Base-by-base conservation (phyloP, 2,888 invertebrate species). In the Tigriopus californicus region DNA sequence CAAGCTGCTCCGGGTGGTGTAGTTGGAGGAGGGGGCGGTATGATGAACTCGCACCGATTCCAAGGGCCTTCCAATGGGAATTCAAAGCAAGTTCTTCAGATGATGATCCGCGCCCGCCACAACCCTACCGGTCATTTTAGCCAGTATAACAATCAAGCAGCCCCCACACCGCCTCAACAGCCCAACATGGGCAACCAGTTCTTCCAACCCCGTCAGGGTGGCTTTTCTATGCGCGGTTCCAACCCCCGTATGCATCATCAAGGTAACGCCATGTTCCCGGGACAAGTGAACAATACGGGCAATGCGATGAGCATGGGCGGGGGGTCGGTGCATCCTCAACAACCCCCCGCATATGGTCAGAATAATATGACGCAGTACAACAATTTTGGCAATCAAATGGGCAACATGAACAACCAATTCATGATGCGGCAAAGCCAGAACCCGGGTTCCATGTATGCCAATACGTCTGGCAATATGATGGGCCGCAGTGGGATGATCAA, bases 21-120 rank as follows among this genome's bases (percentile, higher is more conserved):
- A 11, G 13, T 22, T 49, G 20, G 22, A 6, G 49, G 49, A 2
- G 44, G 44, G 44, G 44, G 44, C 10, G 44, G 44, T 18, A 44
- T 44, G 44, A n/a, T 18, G 15, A 44, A 15, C 18, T 15, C n/a
- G 13, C 49, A 49, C 5, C 20, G 49, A 2, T 22, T 13, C 22
- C 49, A 15, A 49, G 49, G 49, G 4, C 49, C 49, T 49, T 3
- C 15, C 13, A 49, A 22, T 15, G 49, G 49, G 15, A 15, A 22
- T 22, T 66, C 67, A 4, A 89, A 90, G 67, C 86, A 85, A 68
- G 89, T 89, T 0, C 73, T 90, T 44, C 84, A 85, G 56, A 82
- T 86, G 67, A 85, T 90, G 86, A 72, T 90, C 58, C 77, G 86
- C 0, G 80, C 82, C 66, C 76, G 89, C 5, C 76, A 83, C 46